These are phyloP conservation scores for Bombycilla garrulus DNA, from an alignment of 2,113 vertebrate genomes.

Conservation along the genomic window DNA sequence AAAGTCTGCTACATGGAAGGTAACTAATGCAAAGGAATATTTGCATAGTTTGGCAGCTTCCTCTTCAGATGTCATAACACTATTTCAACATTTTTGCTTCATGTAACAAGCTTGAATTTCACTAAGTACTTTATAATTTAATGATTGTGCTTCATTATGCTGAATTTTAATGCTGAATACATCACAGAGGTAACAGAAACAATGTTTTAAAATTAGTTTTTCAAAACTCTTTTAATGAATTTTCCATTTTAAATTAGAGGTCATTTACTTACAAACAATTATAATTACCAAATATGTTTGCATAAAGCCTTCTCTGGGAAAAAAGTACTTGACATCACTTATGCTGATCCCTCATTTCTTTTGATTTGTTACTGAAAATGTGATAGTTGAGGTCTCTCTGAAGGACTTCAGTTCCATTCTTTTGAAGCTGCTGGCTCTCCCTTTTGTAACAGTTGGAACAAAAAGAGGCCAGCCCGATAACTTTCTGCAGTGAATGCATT, in stretches of 20 bases:
- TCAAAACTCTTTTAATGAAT: not conserved
- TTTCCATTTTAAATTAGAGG: conserved; percentile 7
- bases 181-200: not conserved
- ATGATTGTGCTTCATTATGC: not conserved
- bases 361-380: not conserved
- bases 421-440: conserved; percentile 42
- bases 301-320: not conserved
- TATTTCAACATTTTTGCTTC: conserved; percentile 36
- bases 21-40: conserved; percentile 49
- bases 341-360: not conserved
- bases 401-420: conserved; percentile 9
- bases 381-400: conserved; percentile 1
- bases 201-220: not conserved
- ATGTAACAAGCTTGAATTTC: not conserved
- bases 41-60: not conserved
- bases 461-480: conserved; percentile 16
- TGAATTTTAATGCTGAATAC: conserved; percentile 17
- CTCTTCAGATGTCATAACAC: conserved; percentile 21
- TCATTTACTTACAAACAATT: not conserved
- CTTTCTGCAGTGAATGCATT: conserved; percentile 49
- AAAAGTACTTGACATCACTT: not conserved
- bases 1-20: conserved; percentile 98
- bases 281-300: not conserved
- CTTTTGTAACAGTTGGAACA: conserved; percentile 23
- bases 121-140: not conserved